Percentiles rank a stretch among this genome's conserved stretches.
Conservation (phyloP, 2,888 invertebrate genomes). For the Lasioglossum oenotherae region DNA sequence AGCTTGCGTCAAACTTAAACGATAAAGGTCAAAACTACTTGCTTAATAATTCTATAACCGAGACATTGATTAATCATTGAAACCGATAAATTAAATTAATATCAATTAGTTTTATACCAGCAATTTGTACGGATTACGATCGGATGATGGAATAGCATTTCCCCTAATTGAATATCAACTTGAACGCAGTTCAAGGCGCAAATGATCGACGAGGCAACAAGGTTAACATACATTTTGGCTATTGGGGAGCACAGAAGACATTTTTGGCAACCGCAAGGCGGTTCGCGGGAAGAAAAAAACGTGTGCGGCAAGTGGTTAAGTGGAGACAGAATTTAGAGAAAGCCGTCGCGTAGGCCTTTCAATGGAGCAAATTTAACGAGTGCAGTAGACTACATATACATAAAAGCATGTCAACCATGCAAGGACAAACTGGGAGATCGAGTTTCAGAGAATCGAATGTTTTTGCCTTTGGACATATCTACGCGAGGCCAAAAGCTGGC, state of each 20-base stretch:
- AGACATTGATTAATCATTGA: background rate
- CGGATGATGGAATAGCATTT: background rate
- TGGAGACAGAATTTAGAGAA: background rate
- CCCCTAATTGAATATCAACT: background rate
- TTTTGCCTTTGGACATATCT: conserved; percentile 50
- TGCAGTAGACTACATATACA: conserved; percentile 22
- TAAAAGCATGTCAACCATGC: conserved; percentile 29
- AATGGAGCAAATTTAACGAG: conserved; percentile 33
- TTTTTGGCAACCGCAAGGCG: background rate
- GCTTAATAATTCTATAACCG: background rate
- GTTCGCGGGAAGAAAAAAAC: background rate
- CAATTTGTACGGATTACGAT: background rate
- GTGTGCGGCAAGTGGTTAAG: background rate
- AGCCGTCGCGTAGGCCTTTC: conserved; percentile 16
- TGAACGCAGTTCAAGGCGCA: background rate
- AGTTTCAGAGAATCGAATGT: conserved; percentile 52
- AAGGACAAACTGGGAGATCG: conserved; percentile 43
- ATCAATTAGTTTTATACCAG: background rate
- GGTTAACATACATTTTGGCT: background rate
- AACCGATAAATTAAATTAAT: background rate
- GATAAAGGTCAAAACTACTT: background rate
- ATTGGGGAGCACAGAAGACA: background rate
- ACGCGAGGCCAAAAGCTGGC: conserved; percentile 35
- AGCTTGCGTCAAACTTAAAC: background rate
- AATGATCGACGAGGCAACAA: background rate